Evolutionary conservation across 92 coral and sea anemone species (phyloP), one percentile per base, ranked within the genome.

Genomic region (Pocillopora grandis): DNA sequence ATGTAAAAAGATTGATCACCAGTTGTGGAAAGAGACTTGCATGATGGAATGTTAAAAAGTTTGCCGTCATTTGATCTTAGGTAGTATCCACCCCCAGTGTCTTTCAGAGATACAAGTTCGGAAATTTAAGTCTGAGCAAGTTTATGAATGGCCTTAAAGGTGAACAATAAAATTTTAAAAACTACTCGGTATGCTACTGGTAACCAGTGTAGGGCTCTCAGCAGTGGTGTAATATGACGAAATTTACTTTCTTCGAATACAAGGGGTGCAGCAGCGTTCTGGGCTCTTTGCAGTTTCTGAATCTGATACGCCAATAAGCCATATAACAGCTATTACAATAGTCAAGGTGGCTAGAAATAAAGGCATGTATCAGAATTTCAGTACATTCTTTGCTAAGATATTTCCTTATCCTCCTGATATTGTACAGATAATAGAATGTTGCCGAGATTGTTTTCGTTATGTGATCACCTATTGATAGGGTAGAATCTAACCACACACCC

Each of bases 181-280:
- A 27, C 27, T 27, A 23, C 0, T 23, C 23, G 23, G 23, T 23
- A 27, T 27, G 27, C 27, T 27, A 27, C 27, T 20, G 78, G 64
- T 55, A 75, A 75, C 78, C 78, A 75, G 27, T 75, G 64, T 0
- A 56, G 78, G 63, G 42, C 58, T n/a, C 62, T 75, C 19, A 56
- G 36, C 42, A 75, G 52, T 35, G 63, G 65, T 55, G 78, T 56
- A 58, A 75, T 75, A 55, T 4, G 42, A 56, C 78, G 57, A 31
- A 12, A 52, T 75, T 73, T 73, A 18, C 77, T 75, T 23, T 75
- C 42, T 75, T 75, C 78, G 31, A 55, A 75, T 9, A 75, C 64
- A 16, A 75, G 78, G 15, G 65, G 78, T 16, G 65, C 78, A n/a
- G 65, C 78, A 35, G 78, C 55, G 31, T 56, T 75, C 78, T 56